Evolutionary conservation across 2,888 invertebrate genomes (phyloP), one percentile per base, ranked within the genome.

Genomic region (Perizoma affinitatum): DNA sequence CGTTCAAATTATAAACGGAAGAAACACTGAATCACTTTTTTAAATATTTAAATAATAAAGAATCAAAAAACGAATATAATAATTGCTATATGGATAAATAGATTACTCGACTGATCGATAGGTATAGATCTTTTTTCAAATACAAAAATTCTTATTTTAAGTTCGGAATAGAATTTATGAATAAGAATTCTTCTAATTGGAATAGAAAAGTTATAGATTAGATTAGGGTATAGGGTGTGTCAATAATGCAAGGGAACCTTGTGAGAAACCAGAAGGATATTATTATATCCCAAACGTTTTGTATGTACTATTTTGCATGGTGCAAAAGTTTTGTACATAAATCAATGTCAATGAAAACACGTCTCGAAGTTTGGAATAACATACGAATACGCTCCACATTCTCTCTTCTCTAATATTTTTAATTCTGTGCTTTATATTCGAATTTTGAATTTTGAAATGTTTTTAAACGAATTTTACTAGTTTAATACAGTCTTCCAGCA

Each of bases 231-330:
- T 49, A 61, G 59, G 74, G 71, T 75, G 76, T 75, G 76, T 78
- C 76, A 75, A 72, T 76, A 76, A 80, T 74, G 73, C 80, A 90
- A 93, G 94, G 95, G 94, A 94, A 95, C 95, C 95, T 95, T 95
- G 95, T 95, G 95, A 95, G 94, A 95, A 91, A 91, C 89, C 86
- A 80, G 79, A 83, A 78, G 88, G 91, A 88, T 90, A 75, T 76
- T 53, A 67, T 69, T 65, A 75, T 83, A 88, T 90, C 89, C 89
- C 80, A 83, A 82, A 85, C 78, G 90, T 92, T 94, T 93, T 94
- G 93, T 94, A 94, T 94, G 94, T 94, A 94, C 95, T 95, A 96
- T 96, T 96, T 96, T 96, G 96, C 96, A 96, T 96, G 96, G 94
- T 93, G 95, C 95, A 92, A 91, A 90, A 90, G 41, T 49, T 58